These are phyloP conservation scores for Acestrorhynchus altus DNA, from an alignment of 2,797 vertebrate genomes.

Conservation along the genomic window DNA sequence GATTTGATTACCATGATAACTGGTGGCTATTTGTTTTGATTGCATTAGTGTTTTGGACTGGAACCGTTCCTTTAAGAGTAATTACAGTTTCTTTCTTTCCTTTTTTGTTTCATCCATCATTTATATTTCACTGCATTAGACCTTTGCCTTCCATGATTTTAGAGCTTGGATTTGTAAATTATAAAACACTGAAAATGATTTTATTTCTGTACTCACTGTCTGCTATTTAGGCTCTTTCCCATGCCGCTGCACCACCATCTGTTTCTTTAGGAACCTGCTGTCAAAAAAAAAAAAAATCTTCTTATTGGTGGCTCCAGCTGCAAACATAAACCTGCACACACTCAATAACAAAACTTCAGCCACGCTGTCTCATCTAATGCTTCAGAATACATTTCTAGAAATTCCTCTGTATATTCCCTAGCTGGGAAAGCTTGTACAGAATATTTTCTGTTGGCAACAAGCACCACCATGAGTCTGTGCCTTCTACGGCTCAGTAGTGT, in stretches of 20 bases:
- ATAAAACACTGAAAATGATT: background rate
- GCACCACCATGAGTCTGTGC: conserved; percentile 72
- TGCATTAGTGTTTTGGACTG: background rate
- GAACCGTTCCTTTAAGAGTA: background rate
- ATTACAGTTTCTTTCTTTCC: background rate
- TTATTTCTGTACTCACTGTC: background rate
- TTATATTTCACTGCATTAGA: background rate
- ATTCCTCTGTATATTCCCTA: conserved; percentile 60
- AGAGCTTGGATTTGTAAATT: conserved; percentile 7
- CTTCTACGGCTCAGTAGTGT: conserved; percentile 64
- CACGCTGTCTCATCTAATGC: conserved; percentile 36
- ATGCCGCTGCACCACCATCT: conserved; percentile 10
- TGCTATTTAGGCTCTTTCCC: background rate
- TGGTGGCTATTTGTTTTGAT: background rate
- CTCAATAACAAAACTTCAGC: conserved; percentile 4
- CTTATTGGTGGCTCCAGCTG: background rate
- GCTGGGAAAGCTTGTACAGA: conserved; percentile 70
- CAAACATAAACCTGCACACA: conserved; percentile 1
- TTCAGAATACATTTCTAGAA: conserved; percentile 31
- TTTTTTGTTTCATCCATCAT: background rate
- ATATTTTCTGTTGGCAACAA: conserved; percentile 47
- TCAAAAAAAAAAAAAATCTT: conserved; percentile 6
- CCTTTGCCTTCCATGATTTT: background rate
- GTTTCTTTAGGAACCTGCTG: conserved; percentile 22
- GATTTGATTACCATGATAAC: background rate